These are phyloP conservation scores for Uropsilus gracilis DNA, from an alignment of 2,113 vertebrate genomes.

Conservation along the genomic window DNA sequence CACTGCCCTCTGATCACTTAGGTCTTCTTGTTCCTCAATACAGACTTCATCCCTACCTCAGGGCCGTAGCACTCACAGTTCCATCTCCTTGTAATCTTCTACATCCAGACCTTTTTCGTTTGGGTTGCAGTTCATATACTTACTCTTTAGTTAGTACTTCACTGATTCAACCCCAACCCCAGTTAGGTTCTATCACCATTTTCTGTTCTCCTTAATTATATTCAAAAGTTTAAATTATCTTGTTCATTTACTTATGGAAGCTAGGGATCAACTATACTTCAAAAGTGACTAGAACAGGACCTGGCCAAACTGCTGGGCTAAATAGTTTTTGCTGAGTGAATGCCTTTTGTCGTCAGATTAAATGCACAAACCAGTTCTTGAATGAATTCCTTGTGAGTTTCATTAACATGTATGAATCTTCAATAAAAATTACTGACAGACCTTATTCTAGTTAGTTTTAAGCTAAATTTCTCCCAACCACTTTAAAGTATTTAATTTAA, in stretches of 20 bases:
- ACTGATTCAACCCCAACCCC: background rate
- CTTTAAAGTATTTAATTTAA: slow-evolving; percentile 14
- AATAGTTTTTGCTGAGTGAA: background rate
- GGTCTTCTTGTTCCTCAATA: background rate
- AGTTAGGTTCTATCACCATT: background rate
- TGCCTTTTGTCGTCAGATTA: slow-evolving; percentile 24
- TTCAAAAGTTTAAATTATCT: background rate
- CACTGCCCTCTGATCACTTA: background rate
- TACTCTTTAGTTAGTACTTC: background rate
- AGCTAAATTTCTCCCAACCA: background rate
- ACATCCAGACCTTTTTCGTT: background rate
- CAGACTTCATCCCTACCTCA: background rate
- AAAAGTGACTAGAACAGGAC: background rate
- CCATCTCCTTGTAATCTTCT: background rate
- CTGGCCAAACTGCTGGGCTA: background rate
- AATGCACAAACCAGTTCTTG: background rate
- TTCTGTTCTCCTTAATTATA: background rate
- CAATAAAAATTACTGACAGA: background rate
- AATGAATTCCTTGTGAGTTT: background rate
- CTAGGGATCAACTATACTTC: background rate
- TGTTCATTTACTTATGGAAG: background rate
- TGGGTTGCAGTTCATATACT: background rate
- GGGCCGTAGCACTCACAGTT: background rate
- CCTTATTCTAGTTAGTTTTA: background rate
- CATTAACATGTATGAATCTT: background rate